These are phyloP conservation scores for Protonibea diacanthus DNA, from an alignment of 2,797 vertebrate species.

Conservation along the genomic window DNA sequence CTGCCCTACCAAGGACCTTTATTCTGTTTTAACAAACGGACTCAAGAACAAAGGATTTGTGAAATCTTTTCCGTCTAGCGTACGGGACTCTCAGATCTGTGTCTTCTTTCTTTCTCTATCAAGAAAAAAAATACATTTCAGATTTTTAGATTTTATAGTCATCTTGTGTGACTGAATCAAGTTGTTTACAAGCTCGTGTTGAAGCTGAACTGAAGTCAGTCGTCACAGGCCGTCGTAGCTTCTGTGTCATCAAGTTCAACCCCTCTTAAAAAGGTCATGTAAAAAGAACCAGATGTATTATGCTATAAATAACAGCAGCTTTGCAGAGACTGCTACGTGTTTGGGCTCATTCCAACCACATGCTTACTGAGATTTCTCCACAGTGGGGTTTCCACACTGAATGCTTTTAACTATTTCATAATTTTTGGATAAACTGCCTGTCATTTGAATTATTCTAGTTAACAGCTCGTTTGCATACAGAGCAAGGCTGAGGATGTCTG, in stretches of 20 bases:
- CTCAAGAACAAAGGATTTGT: neutral
- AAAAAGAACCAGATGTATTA: slow-evolving; percentile 40
- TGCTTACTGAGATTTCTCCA: slow-evolving; percentile 9
- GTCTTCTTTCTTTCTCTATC: slow-evolving; percentile 14
- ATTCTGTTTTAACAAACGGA: neutral
- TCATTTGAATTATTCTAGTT: slow-evolving; percentile 8
- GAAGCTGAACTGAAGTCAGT: slow-evolving; percentile 38
- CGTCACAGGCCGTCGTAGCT: slow-evolving; percentile 34
- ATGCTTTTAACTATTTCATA: slow-evolving; percentile 11
- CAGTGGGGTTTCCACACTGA: neutral
- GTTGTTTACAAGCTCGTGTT: neutral
- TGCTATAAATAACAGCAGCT: slow-evolving; percentile 71
- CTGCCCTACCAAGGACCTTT: neutral
- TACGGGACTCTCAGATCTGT: neutral
- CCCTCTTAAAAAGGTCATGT: slow-evolving; percentile 39
- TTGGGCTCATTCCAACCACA: slow-evolving; percentile 47
- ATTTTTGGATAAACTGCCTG: neutral
- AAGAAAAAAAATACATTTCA: slow-evolving; percentile 10
- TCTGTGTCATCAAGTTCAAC: slow-evolving; percentile 62
- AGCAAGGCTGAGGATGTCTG: slow-evolving; percentile 41
- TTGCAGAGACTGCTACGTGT: slow-evolving; percentile 38
- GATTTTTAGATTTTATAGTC: neutral
- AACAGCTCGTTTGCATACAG: slow-evolving; percentile 27
- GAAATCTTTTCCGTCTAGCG: slow-evolving; percentile 3
- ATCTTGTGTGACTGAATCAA: slow-evolving; percentile 6